Evolutionary conservation across 2,113 vertebrate species (phyloP).

Genomic region (Hydrochoerus hydrochaeris): DNA sequence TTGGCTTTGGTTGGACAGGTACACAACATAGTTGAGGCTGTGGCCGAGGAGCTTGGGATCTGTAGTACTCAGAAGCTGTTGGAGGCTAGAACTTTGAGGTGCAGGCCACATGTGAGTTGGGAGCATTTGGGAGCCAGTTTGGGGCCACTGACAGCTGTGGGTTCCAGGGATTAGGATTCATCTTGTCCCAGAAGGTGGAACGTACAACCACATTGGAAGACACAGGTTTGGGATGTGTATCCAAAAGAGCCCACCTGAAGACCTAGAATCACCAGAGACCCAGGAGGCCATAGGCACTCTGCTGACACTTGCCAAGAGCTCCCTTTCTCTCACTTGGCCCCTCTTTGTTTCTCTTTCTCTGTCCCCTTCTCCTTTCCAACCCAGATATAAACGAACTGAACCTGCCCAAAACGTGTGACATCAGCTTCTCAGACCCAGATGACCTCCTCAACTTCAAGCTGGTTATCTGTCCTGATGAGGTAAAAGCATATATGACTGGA

Average conservation of each 20-base stretch:
- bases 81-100: background rate
- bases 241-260: background rate
- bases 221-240: background rate
- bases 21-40: background rate
- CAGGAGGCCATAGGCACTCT: background rate
- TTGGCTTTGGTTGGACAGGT: background rate
- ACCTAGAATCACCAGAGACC: background rate
- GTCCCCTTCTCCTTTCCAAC: background rate
- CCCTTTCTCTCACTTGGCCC: background rate
- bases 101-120: background rate
- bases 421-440: conserved; percentile 95
- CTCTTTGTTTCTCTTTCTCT: background rate
- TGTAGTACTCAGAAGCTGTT: background rate
- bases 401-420: conserved; percentile 97
- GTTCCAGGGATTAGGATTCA: background rate
- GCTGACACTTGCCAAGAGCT: background rate
- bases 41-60: background rate
- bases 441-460: conserved; percentile 98
- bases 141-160: background rate
- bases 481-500: conserved; percentile 60
- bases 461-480: conserved; percentile 97
- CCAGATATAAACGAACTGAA: conserved; percentile 97
- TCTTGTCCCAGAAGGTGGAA: background rate
- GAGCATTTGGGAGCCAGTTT: background rate
- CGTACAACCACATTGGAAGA: background rate